Base-by-base conservation (phyloP, 2,888 invertebrate genomes). In the Autographa gamma region DNA sequence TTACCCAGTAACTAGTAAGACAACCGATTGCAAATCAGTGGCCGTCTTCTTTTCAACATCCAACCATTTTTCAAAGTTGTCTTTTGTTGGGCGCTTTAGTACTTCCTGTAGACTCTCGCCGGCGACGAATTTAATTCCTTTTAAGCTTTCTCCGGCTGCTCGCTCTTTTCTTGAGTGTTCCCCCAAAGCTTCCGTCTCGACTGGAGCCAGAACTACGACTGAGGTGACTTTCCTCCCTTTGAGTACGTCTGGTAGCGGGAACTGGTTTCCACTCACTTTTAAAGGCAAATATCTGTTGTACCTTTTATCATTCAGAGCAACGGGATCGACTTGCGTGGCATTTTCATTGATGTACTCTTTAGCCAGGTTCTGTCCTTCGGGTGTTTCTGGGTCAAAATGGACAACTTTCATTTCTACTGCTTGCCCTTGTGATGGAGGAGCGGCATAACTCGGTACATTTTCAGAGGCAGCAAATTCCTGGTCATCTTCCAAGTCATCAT, bases 371-470 rank as follows among this genome's bases (percentile, higher is more conserved):
- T 97, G 96, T 70, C 97, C 98, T 93, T 97, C 97, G 59, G 96
- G 96, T 75, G 97, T 97, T 85, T 97, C 96, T 3, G 98, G 97
- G 91, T 98, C 97, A 85, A 97, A 98, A 84, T 97, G 97, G 11
- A 98, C 98, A 62, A 98, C 98, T 95, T 98, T 98, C 96, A 98
- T 97, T 93, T 98, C 97, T 59, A 98, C 97, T 68, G 97, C 96
- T 88, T 97, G 97, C 63, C 92, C 91, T 71, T 88, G 84, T 60
- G 89, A 72, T 3, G 91, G 84, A 14, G 94, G 91, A 60, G 92
- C 89, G n/a, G 92, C 91, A 64, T 92, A 93, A 62, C 87, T 92
- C 8, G 93, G 88, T 7, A 94, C 84, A 76, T 95, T 94, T 91
- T 96, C 96, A 43, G 96, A 96, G 60, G 96, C 96, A 31, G 96